These are phyloP conservation scores for Thomomys bottae DNA, from an alignment of 2,113 vertebrate genomes.

Conservation along the genomic window DNA sequence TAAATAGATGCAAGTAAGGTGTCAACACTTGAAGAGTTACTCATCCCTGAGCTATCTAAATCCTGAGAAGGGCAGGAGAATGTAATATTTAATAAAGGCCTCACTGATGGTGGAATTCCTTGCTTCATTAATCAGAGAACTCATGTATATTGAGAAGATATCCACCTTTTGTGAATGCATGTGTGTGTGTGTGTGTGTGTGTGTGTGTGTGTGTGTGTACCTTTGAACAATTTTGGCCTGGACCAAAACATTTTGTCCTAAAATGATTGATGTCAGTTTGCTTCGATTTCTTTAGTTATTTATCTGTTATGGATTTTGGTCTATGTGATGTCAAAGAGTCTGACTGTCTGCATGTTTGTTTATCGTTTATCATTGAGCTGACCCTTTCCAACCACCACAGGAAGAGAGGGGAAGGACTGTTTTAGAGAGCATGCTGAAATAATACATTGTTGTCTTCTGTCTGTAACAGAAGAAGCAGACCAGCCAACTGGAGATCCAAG, in stretches of 20 bases:
- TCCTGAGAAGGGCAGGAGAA: background rate
- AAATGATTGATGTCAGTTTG: conserved; percentile 41
- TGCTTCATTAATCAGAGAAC: conserved; percentile 5
- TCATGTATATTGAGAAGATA: background rate
- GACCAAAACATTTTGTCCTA: conserved; percentile 22
- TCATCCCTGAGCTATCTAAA: background rate
- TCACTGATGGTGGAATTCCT: background rate
- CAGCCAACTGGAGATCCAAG: conserved; percentile 81
- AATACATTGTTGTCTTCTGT: conserved; percentile 57
- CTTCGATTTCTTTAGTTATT: conserved; percentile 50
- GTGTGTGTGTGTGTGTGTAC: background rate
- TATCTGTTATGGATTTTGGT: conserved; percentile 24
- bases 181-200: background rate
- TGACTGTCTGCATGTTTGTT: conserved; percentile 53
- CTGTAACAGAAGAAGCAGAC: conserved; percentile 90
- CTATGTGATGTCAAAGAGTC: conserved; percentile 41
- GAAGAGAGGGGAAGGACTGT: conserved; percentile 40
- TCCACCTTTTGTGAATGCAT: background rate
- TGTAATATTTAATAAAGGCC: conserved; percentile 21
- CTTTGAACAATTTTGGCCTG: conserved; percentile 42
- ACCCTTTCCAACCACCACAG: conserved; percentile 55
- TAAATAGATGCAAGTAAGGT: conserved; percentile 9
- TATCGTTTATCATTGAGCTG: background rate
- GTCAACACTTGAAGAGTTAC: conserved; percentile 27
- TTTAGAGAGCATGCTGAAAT: background rate